Evolutionary conservation across 2,113 vertebrate species (phyloP).

Genomic region (Forbesichthys papilliferus): DNA sequence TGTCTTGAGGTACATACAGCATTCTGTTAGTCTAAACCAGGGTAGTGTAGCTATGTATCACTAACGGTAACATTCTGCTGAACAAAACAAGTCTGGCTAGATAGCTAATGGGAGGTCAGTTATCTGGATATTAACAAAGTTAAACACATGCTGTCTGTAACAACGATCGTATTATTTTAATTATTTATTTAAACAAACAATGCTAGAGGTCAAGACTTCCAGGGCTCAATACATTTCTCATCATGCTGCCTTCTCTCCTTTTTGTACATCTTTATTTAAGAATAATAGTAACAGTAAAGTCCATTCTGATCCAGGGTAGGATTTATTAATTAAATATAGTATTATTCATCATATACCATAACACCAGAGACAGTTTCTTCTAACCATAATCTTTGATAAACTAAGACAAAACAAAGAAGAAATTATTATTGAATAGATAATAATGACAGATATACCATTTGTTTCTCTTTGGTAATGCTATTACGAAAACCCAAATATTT

Average conservation of each 20-base stretch:
- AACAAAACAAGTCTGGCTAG: neutral
- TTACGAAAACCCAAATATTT: conserved; percentile 7
- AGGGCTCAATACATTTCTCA: neutral
- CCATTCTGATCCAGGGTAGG: too few relatives aligned
- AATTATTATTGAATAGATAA: too few relatives aligned
- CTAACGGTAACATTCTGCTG: neutral
- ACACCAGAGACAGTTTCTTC: too few relatives aligned
- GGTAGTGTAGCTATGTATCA: too few relatives aligned
- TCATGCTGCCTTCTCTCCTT: neutral
- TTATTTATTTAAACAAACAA: conserved; percentile 16
- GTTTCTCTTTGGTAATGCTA: neutral
- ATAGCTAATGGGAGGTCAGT: neutral
- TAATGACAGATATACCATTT: neutral
- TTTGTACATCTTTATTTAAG: neutral
- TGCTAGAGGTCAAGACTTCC: neutral
- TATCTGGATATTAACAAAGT: neutral
- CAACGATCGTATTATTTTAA: neutral
- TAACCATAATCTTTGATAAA: too few relatives aligned
- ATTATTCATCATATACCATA: too few relatives aligned
- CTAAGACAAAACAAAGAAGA: too few relatives aligned
- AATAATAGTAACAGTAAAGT: too few relatives aligned
- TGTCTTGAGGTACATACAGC: neutral
- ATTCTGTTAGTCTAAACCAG: neutral
- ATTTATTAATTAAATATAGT: too few relatives aligned
- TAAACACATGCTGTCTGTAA: too few relatives aligned